phyloP scores from a whole-genome alignment of 1,140 invertebrate genomes.

The Agrilus planipennis region DNA sequence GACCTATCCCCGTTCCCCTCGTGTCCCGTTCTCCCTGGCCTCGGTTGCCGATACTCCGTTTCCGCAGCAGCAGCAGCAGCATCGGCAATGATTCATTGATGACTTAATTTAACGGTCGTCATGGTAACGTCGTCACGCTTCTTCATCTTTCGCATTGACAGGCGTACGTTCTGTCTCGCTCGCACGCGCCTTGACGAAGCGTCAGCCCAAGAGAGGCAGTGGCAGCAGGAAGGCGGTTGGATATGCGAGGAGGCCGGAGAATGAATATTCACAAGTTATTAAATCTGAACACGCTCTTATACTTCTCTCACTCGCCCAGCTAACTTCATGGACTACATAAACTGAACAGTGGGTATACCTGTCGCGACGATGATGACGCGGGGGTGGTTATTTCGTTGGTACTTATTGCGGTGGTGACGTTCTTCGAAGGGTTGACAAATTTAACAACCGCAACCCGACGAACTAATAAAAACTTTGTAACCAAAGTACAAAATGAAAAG shows the following conservation, averaged over 20 bases:
- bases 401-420: too few relatives aligned
- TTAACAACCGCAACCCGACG: too few relatives aligned
- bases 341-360: too few relatives aligned
- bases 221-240: not conserved
- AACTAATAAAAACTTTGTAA: too few relatives aligned
- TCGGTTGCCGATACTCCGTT: slow-evolving; percentile 21
- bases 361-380: too few relatives aligned
- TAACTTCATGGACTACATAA: too few relatives aligned
- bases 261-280: slow-evolving; percentile 33
- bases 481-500: too few relatives aligned
- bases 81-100: slow-evolving; percentile 33
- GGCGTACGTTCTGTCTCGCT: slow-evolving; percentile 5
- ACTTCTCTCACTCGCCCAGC: too few relatives aligned
- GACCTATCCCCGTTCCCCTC: slow-evolving; percentile 14
- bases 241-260: slow-evolving; percentile 15
- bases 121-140: slow-evolving; percentile 23
- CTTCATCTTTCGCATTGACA: slow-evolving; percentile 10
- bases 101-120: slow-evolving; percentile 29
- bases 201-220: slow-evolving; percentile 5
- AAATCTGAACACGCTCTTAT: slow-evolving; percentile 27
- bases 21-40: too few relatives aligned
- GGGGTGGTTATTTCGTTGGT: too few relatives aligned
- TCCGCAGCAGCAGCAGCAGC: too few relatives aligned
- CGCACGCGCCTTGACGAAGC: slow-evolving; percentile 6
- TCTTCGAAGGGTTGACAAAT: too few relatives aligned